Evolutionary conservation across 2,113 vertebrate genomes (phyloP), one percentile per base, ranked within the genome.

Genomic region (Caranx melampygus): DNA sequence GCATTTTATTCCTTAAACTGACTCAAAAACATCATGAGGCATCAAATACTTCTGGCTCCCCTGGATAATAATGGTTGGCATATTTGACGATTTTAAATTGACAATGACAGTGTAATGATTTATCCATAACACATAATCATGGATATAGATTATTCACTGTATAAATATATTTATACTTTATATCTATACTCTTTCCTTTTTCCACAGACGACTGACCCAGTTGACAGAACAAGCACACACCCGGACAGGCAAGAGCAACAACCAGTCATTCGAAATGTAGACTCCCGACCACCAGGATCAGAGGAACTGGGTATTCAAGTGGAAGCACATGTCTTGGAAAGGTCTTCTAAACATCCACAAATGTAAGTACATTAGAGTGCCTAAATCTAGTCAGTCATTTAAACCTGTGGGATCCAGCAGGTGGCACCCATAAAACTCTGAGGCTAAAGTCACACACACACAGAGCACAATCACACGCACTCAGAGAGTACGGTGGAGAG

Each of bases 261-360:
- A 15, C n/a, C 0, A 34, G 26, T 0, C 5, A 49, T 2, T 0
- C 14, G 0, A 21, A 7, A 34, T 60, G 49, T 9, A 5, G n/a
- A 58, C 3, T 40, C 4, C 33, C 45, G 11, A 26, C 18, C 51
- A 81, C 34, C 49, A 4, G n/a, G 0, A 1, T 11, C 21, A 18
- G 11, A 16, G 5, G 35, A 72, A 3, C 1, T 16, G 3, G 1
- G 0, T 10, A 0, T 3, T 45, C 12, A 16, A 15, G 52, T 35
- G 20, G n/a, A 15, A 81, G 8, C n/a, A 42, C 4, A 1, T 0
- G 51, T 34, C 16, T 54, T 35, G 6, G 15, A n/a, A 68, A 0
- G 5, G n/a, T 31, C 9, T 1, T 0, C 16, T 47, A 13, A 72
- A 42, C 18, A 1, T 9, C 40, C n/a, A n/a, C 70, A 69, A 33